Evolutionary conservation across 1,140 invertebrate species (phyloP).

Genomic region (Notospermus geniculatus): DNA sequence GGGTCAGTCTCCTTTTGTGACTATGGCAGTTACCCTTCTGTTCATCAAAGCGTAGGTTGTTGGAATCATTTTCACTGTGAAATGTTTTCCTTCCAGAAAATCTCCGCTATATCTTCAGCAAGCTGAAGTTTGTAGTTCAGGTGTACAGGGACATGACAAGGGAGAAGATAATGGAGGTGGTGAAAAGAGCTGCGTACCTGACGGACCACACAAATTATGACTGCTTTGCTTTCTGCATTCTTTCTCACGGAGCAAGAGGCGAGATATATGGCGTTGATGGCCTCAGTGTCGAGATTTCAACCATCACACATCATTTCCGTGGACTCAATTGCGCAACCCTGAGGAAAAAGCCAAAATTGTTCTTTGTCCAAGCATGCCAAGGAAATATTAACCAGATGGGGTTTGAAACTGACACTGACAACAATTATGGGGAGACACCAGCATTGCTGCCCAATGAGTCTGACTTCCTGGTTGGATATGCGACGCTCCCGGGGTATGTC

Average conservation of each 20-base stretch:
- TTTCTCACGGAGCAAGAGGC: slow-evolving; percentile 45
- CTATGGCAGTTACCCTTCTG: too few species aligned
- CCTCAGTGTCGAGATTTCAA: slow-evolving; percentile 28
- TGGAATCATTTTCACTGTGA: too few species aligned
- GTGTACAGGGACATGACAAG: slow-evolving; percentile 21
- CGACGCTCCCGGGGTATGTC: slow-evolving; percentile 41
- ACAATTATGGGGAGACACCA: slow-evolving; percentile 39
- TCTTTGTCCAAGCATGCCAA: slow-evolving; percentile 54
- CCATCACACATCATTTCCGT: slow-evolving; percentile 40
- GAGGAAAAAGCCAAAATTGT: slow-evolving; percentile 51
- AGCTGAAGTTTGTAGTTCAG: slow-evolving; percentile 28
- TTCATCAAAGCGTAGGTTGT: too few species aligned
- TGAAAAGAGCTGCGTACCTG: slow-evolving; percentile 2
- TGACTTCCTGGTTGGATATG: slow-evolving; percentile 40
- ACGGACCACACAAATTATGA: slow-evolving; percentile 31
- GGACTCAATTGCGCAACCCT: slow-evolving; percentile 36
- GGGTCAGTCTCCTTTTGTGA: too few species aligned
- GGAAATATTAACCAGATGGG: slow-evolving; percentile 43
- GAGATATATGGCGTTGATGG: slow-evolving; percentile 43
- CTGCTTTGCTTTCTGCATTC: slow-evolving; percentile 41
- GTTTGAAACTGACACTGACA: slow-evolving; percentile 40
- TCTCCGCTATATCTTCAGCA: slow-evolving; percentile 27
- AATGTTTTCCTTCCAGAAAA: slow-evolving; percentile 27
- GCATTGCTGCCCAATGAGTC: slow-evolving; percentile 40
- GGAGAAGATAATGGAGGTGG: slow-evolving; percentile 18